A percentile compares a stretch with the other conserved stretches of the same genome.
phyloP scores from a whole-genome alignment of 35 echinoderm and acorn worm genomes.

The Amphiura filiformis region DNA sequence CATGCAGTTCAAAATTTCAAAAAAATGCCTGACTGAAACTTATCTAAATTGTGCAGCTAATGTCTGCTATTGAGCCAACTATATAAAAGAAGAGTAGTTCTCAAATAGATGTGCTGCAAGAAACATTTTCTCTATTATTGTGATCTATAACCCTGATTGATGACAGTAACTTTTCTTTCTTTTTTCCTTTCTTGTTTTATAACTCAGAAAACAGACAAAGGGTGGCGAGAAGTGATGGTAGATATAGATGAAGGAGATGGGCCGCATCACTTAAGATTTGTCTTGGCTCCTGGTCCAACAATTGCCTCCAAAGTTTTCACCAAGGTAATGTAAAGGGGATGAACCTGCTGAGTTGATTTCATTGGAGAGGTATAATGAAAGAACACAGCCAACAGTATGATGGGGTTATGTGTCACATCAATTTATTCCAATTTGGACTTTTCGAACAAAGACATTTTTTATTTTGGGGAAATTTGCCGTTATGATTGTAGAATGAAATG shows the following conservation, averaged over 20 bases:
- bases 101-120: too few species aligned
- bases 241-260: constrained; percentile 59
- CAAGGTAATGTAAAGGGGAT: constrained; percentile 68
- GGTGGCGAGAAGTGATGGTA: constrained; percentile 91
- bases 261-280: constrained; percentile 68
- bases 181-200: not conserved
- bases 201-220: constrained; percentile 66
- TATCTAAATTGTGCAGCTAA: too few species aligned
- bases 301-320: constrained; percentile 58
- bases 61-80: too few species aligned
- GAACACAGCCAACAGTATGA: too few species aligned
- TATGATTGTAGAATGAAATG: too few species aligned
- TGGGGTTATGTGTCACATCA: too few species aligned
- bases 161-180: not conserved
- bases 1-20: not conserved
- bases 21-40: not conserved
- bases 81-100: too few species aligned
- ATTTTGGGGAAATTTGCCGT: not conserved
- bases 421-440: not conserved
- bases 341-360: too few species aligned
- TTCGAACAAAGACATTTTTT: not conserved
- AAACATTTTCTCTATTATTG: not conserved
- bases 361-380: too few species aligned
- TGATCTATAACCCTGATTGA: not conserved
- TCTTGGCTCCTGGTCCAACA: constrained; percentile 69